phyloP scores from a whole-genome alignment of 30 jellyfish, hydroid and myxozoan species.

The Aurelia coerulea region DNA sequence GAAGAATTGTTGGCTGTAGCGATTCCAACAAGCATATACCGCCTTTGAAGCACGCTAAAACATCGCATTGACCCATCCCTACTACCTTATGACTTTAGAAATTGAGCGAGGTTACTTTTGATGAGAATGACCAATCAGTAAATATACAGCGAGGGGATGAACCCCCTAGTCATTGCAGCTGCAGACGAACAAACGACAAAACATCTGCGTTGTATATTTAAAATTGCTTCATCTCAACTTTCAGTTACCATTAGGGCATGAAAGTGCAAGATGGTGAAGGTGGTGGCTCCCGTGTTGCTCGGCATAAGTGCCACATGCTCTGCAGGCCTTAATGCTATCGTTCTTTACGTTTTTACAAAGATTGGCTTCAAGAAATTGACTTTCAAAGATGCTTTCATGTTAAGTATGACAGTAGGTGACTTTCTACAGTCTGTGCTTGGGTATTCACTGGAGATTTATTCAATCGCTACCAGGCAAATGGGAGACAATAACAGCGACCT shows the following conservation, averaged over 20 bases:
- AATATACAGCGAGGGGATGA: no score
- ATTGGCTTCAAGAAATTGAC: constrained; percentile 24
- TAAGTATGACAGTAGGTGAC: constrained; percentile 67
- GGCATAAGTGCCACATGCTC: constrained; percentile 25
- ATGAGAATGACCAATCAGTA: no score
- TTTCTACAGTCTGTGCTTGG: constrained; percentile 59
- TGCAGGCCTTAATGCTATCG: constrained; percentile 34
- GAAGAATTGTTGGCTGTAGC: no score
- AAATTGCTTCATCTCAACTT: background rate
- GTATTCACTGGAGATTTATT: constrained; percentile 49
- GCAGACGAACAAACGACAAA: no score
- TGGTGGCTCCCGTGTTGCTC: constrained; percentile 13
- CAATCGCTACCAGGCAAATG: constrained; percentile 29
- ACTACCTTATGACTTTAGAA: no score
- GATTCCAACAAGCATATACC: no score
- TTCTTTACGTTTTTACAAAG: constrained; percentile 35
- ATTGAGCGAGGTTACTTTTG: no score
- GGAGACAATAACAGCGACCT: background rate
- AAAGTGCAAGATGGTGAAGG: constrained; percentile 24
- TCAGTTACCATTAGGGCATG: background rate
- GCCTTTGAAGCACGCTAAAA: no score
- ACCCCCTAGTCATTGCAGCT: no score
- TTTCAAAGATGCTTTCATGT: constrained; percentile 51
- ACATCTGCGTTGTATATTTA: no score
- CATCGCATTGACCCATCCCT: no score